Base-by-base conservation (phyloP, 2,888 invertebrate species). In the Chesias legatella region DNA sequence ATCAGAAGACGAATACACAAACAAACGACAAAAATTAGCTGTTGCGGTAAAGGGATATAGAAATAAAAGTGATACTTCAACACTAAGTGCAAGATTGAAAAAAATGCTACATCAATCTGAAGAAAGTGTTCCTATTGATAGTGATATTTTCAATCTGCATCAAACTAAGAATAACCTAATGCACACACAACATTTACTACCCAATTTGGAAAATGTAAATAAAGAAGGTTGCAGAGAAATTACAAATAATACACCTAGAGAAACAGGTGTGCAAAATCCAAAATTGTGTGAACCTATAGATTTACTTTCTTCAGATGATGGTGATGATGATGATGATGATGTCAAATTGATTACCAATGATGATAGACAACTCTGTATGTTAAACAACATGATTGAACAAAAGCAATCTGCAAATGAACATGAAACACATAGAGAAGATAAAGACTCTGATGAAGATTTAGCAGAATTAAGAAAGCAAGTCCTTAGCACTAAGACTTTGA, bases 31-130 rank as follows among this genome's bases (percentile, higher is more conserved):
- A 50, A 89, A 89, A 66, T 64, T 91, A 47, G 89, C 89, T 48
- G 79, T 90, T 66, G 90, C 91, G 33, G 88, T 91, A 23, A 67
- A 76, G 27, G 77, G 90, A n/a, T 70, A 69, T 47, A 77, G 65
- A 49, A 47, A 48, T 5, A 79, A 73, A 57, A 68, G 61, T 58
- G 82, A 85, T 51, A 75, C 70, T 49, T 63, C 79, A 32, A 74
- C 83, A 7, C 63, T 86, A 35, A 85, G 80, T 61, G 78, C 74
- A 33, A 73, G 86, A 56, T 55, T 88, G 1, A 73, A 78, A 36
- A 81, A 77, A 60, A 86, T 88, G 86, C 60, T 85, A 23, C 60
- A 63, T 60, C 63, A 64, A 21, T 60, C 65, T 47, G 58, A 57
- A 40, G 55, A 63, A 24, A 48, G 53, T 41, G 31, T 53, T 2